phyloP scores from a whole-genome alignment of 2,797 vertebrate genomes.

The Brachyrhaphis roseni region DNA sequence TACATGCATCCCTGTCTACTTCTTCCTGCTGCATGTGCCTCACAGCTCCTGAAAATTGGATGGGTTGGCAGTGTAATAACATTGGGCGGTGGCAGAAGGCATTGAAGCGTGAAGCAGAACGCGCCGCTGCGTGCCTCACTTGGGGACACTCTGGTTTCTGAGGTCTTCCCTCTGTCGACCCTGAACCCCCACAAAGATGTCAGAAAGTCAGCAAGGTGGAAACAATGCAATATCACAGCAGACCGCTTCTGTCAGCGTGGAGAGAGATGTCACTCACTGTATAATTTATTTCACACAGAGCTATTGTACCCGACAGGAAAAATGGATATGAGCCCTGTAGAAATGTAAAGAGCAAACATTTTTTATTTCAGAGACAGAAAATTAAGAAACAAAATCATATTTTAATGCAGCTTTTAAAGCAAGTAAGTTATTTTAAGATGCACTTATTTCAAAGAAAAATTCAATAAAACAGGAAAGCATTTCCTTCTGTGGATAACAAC shows the following conservation, averaged over 20 bases:
- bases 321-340: slow-evolving; percentile 52
- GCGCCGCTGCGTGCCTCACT: slow-evolving; percentile 40
- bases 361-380: background rate
- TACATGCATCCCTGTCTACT: slow-evolving; percentile 33
- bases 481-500: background rate
- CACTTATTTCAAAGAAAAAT: background rate
- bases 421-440: background rate
- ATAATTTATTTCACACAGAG: slow-evolving; percentile 69
- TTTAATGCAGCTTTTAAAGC: background rate
- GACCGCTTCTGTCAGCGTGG: slow-evolving; percentile 47
- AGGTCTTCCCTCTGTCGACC: slow-evolving; percentile 46
- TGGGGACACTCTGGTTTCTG: slow-evolving; percentile 51
- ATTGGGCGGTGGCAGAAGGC: slow-evolving; percentile 64
- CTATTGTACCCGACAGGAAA: slow-evolving; percentile 45
- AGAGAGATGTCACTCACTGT: slow-evolving; percentile 69
- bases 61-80: slow-evolving; percentile 75
- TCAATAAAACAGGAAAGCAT: background rate
- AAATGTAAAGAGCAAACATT: slow-evolving; percentile 34
- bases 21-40: slow-evolving; percentile 49
- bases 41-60: slow-evolving; percentile 70
- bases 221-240: slow-evolving; percentile 72
- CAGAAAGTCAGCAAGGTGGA: slow-evolving; percentile 74
- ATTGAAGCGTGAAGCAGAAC: slow-evolving; percentile 67
- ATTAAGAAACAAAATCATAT: background rate
- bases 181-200: slow-evolving; percentile 63